A percentile compares a stretch with the other conserved stretches of the same genome.
phyloP scores from a whole-genome alignment of 2,797 vertebrate genomes.

The Cygnus olor region DNA sequence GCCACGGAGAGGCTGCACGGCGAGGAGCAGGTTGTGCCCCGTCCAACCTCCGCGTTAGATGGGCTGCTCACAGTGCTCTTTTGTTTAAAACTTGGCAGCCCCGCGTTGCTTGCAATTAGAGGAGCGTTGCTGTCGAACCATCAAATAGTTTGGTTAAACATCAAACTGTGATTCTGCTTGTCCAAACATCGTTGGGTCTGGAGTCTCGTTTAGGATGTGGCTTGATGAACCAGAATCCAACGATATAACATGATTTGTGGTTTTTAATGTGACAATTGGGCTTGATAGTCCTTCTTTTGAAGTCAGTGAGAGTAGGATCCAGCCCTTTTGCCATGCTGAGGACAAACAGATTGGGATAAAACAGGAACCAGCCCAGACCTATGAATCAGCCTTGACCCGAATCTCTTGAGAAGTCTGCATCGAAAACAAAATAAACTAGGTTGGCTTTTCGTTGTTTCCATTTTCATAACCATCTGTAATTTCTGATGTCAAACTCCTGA shows the following conservation, averaged over 20 bases:
- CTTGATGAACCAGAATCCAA: background rate
- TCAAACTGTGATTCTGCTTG: constrained; percentile 4
- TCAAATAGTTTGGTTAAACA: constrained; percentile 25
- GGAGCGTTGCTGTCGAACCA: constrained; percentile 13
- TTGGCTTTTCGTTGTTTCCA: background rate
- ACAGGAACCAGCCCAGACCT: background rate
- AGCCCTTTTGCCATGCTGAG: background rate
- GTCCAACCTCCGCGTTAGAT: rapidly evolving
- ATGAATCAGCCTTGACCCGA: background rate
- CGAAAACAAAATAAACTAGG: background rate
- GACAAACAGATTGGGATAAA: background rate
- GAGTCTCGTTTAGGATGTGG: background rate
- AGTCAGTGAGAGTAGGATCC: background rate
- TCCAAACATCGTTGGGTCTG: constrained; percentile 10
- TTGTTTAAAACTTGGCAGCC: background rate
- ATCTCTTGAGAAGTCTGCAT: background rate
- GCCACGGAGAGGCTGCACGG: background rate
- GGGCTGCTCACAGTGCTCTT: background rate
- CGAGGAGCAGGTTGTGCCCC: background rate
- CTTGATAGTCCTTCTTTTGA: background rate
- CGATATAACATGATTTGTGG: background rate
- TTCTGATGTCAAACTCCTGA: constrained; percentile 18
- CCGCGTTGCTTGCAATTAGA: background rate
- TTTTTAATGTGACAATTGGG: background rate
- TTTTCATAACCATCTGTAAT: background rate